Conservation (phyloP, 2,113 vertebrate species). For the Halcyon senegalensis region DNA sequence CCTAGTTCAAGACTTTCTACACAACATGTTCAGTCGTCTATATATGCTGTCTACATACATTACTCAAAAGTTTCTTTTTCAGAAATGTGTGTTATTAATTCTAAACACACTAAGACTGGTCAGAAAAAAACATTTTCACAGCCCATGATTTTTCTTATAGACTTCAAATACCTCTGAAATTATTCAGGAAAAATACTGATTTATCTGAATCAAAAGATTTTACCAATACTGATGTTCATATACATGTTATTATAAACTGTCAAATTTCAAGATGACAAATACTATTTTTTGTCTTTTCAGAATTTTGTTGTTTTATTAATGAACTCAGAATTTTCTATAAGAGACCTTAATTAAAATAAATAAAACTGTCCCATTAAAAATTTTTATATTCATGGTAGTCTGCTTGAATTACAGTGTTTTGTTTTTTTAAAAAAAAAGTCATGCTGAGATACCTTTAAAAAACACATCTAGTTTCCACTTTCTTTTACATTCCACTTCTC, state of each 20-base stretch:
- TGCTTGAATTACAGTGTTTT: neutral
- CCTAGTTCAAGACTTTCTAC: neutral
- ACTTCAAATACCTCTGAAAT: neutral
- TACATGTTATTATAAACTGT: neutral
- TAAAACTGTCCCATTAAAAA: neutral
- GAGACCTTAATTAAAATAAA: neutral
- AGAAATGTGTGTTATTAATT: neutral
- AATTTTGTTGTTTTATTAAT: neutral
- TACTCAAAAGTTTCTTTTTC: neutral
- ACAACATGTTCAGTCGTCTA: neutral
- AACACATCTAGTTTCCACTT: neutral
- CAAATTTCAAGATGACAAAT: neutral
- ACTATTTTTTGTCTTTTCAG: neutral
- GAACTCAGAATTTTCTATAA: neutral
- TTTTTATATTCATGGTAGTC: neutral
- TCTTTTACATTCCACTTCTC: neutral
- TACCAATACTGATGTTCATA: neutral
- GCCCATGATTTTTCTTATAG: neutral
- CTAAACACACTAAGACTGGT: neutral
- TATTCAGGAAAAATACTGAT: neutral
- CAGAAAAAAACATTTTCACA: neutral
- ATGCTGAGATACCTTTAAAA: neutral
- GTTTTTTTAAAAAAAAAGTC: too few relatives aligned
- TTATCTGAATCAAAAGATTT: neutral
- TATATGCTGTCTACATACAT: accelerated